These are phyloP conservation scores for Thomomys bottae DNA, from an alignment of 2,113 vertebrate species.

Conservation along the genomic window DNA sequence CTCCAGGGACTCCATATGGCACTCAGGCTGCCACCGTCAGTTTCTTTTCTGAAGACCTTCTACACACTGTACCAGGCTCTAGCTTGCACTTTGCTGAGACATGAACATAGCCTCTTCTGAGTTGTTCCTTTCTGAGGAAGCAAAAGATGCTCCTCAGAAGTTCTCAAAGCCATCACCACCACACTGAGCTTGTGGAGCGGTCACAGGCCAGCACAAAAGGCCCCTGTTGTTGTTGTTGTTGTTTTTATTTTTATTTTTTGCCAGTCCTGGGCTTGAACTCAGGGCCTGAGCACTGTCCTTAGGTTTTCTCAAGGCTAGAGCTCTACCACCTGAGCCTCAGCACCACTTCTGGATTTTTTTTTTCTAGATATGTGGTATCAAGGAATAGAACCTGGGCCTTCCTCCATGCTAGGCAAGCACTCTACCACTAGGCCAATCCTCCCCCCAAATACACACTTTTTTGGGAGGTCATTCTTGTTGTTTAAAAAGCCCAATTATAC, in stretches of 20 bases:
- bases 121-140: not conserved
- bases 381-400: too few species aligned
- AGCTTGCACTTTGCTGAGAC: not conserved
- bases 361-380: too few species aligned
- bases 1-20: not conserved
- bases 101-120: not conserved
- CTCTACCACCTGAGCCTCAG: too few species aligned
- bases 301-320: too few species aligned
- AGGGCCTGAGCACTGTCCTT: too few species aligned
- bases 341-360: too few species aligned
- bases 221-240: not conserved
- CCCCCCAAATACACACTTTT: too few species aligned
- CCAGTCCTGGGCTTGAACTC: too few species aligned
- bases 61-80: not conserved
- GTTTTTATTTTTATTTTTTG: too few species aligned
- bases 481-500: not conserved
- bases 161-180: not conserved
- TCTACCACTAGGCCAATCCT: too few species aligned
- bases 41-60: not conserved
- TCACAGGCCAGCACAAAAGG: not conserved
- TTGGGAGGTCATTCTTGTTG: too few species aligned
- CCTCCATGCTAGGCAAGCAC: too few species aligned
- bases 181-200: not conserved
- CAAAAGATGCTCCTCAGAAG: not conserved
- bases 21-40: fast-evolving